Evolutionary conservation across 2,113 vertebrate genomes (phyloP).

Genomic region (Pantherophis guttatus): DNA sequence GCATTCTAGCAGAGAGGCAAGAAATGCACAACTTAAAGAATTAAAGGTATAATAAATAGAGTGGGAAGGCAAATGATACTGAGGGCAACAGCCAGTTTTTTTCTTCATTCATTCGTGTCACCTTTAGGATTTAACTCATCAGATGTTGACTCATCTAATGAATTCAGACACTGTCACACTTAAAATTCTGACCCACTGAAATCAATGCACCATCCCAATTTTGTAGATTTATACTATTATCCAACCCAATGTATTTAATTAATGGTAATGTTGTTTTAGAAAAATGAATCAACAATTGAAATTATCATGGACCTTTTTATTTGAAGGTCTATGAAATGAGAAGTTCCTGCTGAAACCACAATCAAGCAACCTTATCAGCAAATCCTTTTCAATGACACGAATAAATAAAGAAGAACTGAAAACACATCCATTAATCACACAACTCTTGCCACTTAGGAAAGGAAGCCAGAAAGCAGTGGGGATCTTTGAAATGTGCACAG

Average conservation of each 20-base stretch:
- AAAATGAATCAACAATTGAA: neutral
- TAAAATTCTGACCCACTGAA: neutral
- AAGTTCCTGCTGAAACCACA: constrained; percentile 33
- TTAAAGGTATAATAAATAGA: neutral
- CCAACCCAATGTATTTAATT: neutral
- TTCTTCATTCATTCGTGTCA: neutral
- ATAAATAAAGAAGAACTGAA: constrained; percentile 40
- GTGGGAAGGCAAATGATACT: neutral
- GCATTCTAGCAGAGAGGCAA: neutral
- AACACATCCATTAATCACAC: constrained; percentile 33
- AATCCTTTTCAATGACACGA: constrained; percentile 47
- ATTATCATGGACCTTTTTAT: neutral
- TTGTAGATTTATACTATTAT: neutral
- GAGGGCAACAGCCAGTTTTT: neutral
- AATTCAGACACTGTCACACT: neutral
- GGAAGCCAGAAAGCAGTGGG: constrained; percentile 8
- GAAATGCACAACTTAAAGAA: neutral
- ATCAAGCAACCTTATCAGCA: constrained; percentile 35
- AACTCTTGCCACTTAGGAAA: constrained; percentile 20
- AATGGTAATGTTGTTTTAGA: constrained; percentile 8
- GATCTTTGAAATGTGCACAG: constrained; percentile 10
- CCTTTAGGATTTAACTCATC: neutral
- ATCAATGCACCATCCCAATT: neutral
- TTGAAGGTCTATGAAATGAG: neutral
- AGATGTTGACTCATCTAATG: neutral